Percentiles rank a stretch among this genome's conserved stretches.
Conservation (phyloP, 2,113 vertebrate species). For the Bubo scandiacus region DNA sequence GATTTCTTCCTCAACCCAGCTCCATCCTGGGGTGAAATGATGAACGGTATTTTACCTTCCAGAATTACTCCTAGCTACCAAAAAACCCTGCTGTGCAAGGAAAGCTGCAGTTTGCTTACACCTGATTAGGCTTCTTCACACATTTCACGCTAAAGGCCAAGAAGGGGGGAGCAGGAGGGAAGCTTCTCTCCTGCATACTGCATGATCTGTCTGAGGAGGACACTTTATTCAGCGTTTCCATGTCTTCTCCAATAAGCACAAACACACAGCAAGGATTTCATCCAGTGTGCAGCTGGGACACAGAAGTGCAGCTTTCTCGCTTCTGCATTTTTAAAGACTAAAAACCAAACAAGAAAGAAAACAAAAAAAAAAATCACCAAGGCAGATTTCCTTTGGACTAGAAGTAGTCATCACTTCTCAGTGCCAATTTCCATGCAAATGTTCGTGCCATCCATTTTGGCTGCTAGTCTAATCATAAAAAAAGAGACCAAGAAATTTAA, state of each 20-base stretch:
- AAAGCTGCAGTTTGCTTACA: neutral
- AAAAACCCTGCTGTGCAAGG: neutral
- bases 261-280: neutral
- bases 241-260: neutral
- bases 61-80: neutral
- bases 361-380: neutral
- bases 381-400: neutral
- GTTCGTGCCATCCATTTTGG: neutral
- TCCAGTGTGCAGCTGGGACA: neutral
- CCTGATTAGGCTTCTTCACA: neutral
- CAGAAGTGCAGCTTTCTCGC: neutral
- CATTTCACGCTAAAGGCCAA: neutral
- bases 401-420: neutral
- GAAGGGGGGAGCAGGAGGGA: neutral
- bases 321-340: neutral
- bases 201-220: neutral
- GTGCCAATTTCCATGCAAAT: neutral
- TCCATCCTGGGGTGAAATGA: neutral
- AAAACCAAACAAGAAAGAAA: neutral
- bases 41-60: neutral
- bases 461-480: neutral
- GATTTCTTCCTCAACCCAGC: neutral
- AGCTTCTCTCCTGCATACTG: neutral
- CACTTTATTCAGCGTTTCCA: neutral
- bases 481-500: neutral